Conservation (phyloP, 2,888 invertebrate species). For the Hypomecis atomaria region DNA sequence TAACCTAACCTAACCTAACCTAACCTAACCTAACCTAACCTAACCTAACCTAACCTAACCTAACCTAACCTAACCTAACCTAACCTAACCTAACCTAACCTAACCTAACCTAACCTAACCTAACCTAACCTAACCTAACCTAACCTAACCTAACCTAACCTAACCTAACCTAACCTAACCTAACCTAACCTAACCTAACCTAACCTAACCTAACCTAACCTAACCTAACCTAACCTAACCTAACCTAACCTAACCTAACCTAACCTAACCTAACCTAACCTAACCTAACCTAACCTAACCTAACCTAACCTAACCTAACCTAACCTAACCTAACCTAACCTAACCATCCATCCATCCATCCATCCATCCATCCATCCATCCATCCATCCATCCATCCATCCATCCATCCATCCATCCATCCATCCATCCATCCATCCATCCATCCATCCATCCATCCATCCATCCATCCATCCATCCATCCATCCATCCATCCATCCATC, state of each 20-base stretch:
- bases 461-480: constrained; percentile 20
- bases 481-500: constrained; percentile 20
- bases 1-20: constrained; percentile 35
- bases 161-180: constrained; percentile 44
- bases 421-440: constrained; percentile 20
- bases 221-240: constrained; percentile 46
- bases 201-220: constrained; percentile 45
- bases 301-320: constrained; percentile 41
- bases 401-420: constrained; percentile 20
- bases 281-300: constrained; percentile 40
- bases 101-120: constrained; percentile 42
- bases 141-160: constrained; percentile 40
- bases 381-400: constrained; percentile 20
- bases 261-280: constrained; percentile 37
- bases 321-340: constrained; percentile 45
- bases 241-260: constrained; percentile 43
- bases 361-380: constrained; percentile 8
- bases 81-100: constrained; percentile 42
- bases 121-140: constrained; percentile 39
- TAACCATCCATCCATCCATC: constrained; percentile 8
- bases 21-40: constrained; percentile 41
- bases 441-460: constrained; percentile 20
- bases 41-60: constrained; percentile 42
- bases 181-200: constrained; percentile 46
- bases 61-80: constrained; percentile 41